phyloP scores from a whole-genome alignment of 2,113 vertebrate species.

The Helogale parvula region DNA sequence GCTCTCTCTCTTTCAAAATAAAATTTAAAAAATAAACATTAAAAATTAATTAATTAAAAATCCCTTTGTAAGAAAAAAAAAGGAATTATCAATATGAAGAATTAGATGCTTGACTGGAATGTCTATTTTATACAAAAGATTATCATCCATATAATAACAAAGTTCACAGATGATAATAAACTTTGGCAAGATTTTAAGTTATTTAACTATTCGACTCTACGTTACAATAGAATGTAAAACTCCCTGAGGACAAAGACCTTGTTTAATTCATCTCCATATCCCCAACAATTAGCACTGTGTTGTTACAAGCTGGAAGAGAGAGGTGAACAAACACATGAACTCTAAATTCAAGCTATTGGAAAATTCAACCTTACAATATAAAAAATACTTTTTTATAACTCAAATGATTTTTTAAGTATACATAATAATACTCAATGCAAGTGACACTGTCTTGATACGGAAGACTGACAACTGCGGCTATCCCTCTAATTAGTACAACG shows the following conservation, averaged over 20 bases:
- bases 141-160: slow-evolving; percentile 32
- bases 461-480: slow-evolving; percentile 18
- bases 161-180: slow-evolving; percentile 51
- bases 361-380: slow-evolving; percentile 43
- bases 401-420: slow-evolving; percentile 45
- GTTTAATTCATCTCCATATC: slow-evolving; percentile 11
- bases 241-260: slow-evolving; percentile 13
- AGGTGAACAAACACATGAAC: background rate
- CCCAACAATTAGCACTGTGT: background rate
- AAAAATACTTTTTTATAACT: slow-evolving; percentile 20
- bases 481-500: slow-evolving; percentile 20
- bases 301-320: background rate
- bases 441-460: background rate
- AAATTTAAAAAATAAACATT: no score
- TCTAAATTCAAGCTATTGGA: background rate
- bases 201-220: slow-evolving; percentile 50
- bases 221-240: slow-evolving; percentile 20
- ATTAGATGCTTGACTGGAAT: background rate
- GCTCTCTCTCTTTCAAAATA: no score
- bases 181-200: background rate
- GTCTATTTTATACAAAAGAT: slow-evolving; percentile 25
- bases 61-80: background rate
- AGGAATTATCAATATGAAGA: slow-evolving; percentile 31
- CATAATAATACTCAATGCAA: slow-evolving; percentile 32
- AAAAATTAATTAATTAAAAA: background rate